Evolutionary conservation across 2,888 invertebrate species (phyloP).

Genomic region (Pterobdella sp.): DNA sequence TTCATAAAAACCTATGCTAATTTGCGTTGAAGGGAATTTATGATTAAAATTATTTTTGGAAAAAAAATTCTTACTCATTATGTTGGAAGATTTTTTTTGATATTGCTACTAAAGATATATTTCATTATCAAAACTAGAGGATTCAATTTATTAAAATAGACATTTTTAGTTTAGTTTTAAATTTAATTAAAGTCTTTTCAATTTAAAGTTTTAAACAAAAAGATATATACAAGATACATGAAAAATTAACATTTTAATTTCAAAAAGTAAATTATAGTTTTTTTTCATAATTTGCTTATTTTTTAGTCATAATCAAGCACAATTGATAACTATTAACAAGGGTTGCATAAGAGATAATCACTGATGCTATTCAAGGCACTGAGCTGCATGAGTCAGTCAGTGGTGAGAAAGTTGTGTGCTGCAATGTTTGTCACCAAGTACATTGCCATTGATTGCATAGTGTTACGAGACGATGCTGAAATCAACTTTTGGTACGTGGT

Average conservation of each 20-base stretch:
- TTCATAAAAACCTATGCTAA: too few species aligned
- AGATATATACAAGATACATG: too few species aligned
- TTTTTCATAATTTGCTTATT: neutral
- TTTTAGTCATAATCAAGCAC: too few species aligned
- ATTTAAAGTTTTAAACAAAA: too few species aligned
- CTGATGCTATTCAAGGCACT: constrained; percentile 19
- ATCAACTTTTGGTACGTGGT: constrained; percentile 19
- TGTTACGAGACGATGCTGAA: constrained; percentile 11
- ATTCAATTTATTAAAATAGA: too few species aligned
- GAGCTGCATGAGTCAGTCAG: constrained; percentile 19
- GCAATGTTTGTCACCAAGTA: constrained; percentile 3
- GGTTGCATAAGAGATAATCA: too few species aligned
- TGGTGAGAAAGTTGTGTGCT: constrained; percentile 10
- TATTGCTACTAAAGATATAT: too few species aligned
- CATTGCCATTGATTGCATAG: neutral
- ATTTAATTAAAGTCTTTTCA: too few species aligned
- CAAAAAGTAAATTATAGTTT: neutral
- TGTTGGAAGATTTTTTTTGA: neutral
- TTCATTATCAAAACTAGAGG: too few species aligned
- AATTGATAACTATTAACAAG: too few species aligned
- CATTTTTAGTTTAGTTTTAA: too few species aligned
- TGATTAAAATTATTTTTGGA: neutral
- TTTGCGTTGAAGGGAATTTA: neutral
- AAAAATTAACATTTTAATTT: neutral
- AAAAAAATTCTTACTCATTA: neutral